These are phyloP conservation scores for Dryobotodes eremita DNA, from an alignment of 2,888 invertebrate species.

Conservation along the genomic window DNA sequence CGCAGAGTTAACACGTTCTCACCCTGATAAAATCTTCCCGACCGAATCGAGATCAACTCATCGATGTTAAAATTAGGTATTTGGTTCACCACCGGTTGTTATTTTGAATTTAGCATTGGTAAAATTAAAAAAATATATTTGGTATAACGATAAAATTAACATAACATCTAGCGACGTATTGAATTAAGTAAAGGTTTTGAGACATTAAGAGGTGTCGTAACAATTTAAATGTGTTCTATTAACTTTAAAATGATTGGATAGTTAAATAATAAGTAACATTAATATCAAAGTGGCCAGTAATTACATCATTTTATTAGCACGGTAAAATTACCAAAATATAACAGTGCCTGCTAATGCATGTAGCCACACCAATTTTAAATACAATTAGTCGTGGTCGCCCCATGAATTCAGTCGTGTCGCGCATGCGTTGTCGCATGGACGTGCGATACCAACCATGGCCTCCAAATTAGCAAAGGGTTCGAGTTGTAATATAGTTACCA, in stretches of 20 bases:
- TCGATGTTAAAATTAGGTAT: constrained; percentile 12
- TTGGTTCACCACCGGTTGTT: not conserved
- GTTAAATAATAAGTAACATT: not conserved
- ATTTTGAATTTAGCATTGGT: too few species aligned
- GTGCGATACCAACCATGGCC: too few species aligned
- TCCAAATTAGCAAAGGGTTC: too few species aligned
- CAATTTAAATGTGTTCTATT: not conserved
- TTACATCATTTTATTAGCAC: not conserved
- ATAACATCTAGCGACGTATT: not conserved
- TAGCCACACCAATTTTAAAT: not conserved
- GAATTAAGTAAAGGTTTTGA: not conserved
- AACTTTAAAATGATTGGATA: not conserved
- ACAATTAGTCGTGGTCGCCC: constrained; percentile 11
- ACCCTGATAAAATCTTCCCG: constrained; percentile 22
- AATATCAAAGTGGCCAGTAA: not conserved
- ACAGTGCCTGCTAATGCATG: not conserved
- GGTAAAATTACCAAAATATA: not conserved
- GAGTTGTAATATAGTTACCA: too few species aligned
- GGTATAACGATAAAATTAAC: not conserved
- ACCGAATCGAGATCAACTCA: constrained; percentile 1
- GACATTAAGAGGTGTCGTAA: not conserved
- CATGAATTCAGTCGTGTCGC: too few species aligned
- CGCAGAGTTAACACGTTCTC: constrained; percentile 3
- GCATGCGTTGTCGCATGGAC: too few species aligned
- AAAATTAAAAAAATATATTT: not conserved